A percentile compares a stretch with the other conserved stretches of the same genome.
Conservation (phyloP, 2,888 invertebrate species). For the Mechanitis messenoides region DNA sequence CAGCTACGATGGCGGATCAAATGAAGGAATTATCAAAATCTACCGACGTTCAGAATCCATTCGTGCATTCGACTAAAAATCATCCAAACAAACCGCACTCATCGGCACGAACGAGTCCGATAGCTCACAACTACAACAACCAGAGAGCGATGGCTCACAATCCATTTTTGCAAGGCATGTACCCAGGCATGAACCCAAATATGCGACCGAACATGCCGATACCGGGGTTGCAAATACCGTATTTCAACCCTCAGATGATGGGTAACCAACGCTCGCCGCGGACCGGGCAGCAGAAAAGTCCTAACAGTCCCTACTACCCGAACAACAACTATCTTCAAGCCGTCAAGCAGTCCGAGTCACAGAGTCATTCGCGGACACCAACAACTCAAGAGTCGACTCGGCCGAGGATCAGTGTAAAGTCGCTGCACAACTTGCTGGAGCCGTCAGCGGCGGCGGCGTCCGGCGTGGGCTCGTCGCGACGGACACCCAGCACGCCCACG, state of each 20-base stretch:
- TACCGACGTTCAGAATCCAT: slow-evolving; percentile 62
- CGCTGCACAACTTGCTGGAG: slow-evolving; percentile 74
- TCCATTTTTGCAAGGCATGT: slow-evolving; percentile 73
- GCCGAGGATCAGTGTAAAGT: slow-evolving; percentile 79
- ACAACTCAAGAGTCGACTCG: slow-evolving; percentile 67
- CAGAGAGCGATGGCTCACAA: slow-evolving; percentile 87
- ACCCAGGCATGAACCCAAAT: slow-evolving; percentile 57
- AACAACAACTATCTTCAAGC: slow-evolving; percentile 67
- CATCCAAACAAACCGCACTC: slow-evolving; percentile 60
- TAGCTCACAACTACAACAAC: slow-evolving; percentile 62
- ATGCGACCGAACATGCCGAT: slow-evolving; percentile 56
- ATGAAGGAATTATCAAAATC: slow-evolving; percentile 60
- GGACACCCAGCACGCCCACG: slow-evolving; percentile 65
- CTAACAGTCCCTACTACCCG: slow-evolving; percentile 62
- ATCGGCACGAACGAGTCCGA: slow-evolving; percentile 71
- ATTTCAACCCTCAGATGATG: slow-evolving; percentile 61
- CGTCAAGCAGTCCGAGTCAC: slow-evolving; percentile 52
- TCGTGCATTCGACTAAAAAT: slow-evolving; percentile 64
- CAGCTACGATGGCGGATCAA: slow-evolving; percentile 45
- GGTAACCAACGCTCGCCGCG: slow-evolving; percentile 80
- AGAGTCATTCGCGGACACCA: slow-evolving; percentile 43
- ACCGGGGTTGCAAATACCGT: slow-evolving; percentile 61
- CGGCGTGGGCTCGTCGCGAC: slow-evolving; percentile 43
- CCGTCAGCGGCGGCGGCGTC: slow-evolving; percentile 73
- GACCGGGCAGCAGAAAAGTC: slow-evolving; percentile 74